Base-by-base conservation (phyloP, 2,888 invertebrate genomes). In the Deilephila porcellus region DNA sequence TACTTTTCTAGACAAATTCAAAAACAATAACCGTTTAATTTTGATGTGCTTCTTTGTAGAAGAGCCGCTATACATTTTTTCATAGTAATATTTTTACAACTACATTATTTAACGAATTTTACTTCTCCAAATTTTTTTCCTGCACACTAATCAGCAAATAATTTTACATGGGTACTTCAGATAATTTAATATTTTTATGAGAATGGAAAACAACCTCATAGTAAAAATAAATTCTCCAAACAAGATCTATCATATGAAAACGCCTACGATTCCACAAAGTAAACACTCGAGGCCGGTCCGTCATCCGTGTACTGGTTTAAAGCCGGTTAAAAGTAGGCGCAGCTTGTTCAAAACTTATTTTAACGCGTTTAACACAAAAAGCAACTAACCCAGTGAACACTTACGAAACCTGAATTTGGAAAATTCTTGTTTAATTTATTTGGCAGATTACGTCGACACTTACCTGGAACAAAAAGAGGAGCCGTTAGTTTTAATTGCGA, bases 391-490 rank as follows among this genome's bases (percentile, higher is more conserved):
- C 67, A 67, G 17, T 67, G 52, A 45, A 67, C 25, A 52, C 67
- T 67, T 45, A 67, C 67, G 14, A 25, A 52, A 67, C 25, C 20
- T 45, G 20, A 52, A 45, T 67, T 67, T 14, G 7, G 32, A 56
- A 56, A 56, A 56, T 45, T 56, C 19, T n/a, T 56, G 34, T 63
- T 45, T 25, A 25, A 25, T 11, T 67, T 17, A 52, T 25, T 67
- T 67, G 6, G 52, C 34, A 34, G 19, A 34, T 25, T 25, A 52
- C 56, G 71, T 73, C 56, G 56, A 70, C 79, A 85, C 84, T 86
- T 85, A 86, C 84, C 83, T 83, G 84, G 19, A 85, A 84, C 82
- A 81, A 84, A 79, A 80, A 76, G 73, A 76, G 2, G 14, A 52
- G 2, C 25, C 1, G 25, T 67, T 52, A 67, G 25, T 25, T 29